Base-by-base conservation (phyloP, 2,113 vertebrate genomes). In the Poecilia latipinna region DNA sequence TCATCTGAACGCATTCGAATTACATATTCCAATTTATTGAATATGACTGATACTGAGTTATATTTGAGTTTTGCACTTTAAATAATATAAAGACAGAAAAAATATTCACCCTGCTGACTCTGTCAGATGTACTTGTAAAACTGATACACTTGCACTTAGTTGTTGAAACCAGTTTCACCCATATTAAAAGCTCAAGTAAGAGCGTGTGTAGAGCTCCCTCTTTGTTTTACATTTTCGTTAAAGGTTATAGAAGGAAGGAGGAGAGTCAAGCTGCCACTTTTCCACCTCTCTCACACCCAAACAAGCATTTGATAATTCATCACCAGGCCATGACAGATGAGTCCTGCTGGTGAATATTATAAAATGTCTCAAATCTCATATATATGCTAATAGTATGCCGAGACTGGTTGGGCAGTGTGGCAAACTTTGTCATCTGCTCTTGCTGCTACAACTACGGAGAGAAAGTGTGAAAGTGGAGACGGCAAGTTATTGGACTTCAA, bases 341-440 rank as follows among this genome's bases (percentile, higher is more conserved):
- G 97, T 97, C 96, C 96, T 97, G 97, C 97, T 95, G 94, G 94
- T 97, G 97, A 99, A 99, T 99, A 99, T 99, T 98, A 98, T 96
- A 98, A 98, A 98, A 98, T 98, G 97, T 98, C 98, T 98, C 96
- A 96, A 97, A 99, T 99, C 97, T 99, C 97, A 99, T 99, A 99
- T 99, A 99, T 99, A 99, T 99, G 97, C 98, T 99, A 99, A 99
- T 99, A 93, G 96, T 97, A 98, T 98, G 96, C 97, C 95, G 95
- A 95, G 95, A 94, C 95, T 85, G 94, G 95, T 94, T 94, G 94
- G 95, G 91, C 82, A 93, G 94, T 94, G 94, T 94, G 95, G 95
- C 60, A 89, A 95, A 95, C 94, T 97, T 98, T 97, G 97, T 99
- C 97, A 99, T 98, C 97, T 97, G 96, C 96, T 96, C 96, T 93